These are phyloP conservation scores for Proctacanthus coquilletti DNA, from an alignment of 1,140 invertebrate species.

Conservation along the genomic window DNA sequence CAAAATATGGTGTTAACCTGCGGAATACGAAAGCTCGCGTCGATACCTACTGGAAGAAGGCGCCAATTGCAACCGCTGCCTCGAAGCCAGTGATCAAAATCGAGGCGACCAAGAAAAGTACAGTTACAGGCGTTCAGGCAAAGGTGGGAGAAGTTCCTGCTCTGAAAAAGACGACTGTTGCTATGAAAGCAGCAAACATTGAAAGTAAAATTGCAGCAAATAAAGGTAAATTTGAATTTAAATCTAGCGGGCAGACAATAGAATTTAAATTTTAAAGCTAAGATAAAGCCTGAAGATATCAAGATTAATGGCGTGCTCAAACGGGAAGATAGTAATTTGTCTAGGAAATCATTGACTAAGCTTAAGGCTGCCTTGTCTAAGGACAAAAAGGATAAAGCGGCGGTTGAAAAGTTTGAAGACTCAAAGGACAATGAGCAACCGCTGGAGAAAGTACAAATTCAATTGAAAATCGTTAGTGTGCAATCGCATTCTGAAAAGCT, in stretches of 20 bases:
- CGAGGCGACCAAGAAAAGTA: too few relatives aligned
- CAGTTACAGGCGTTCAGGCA: too few relatives aligned
- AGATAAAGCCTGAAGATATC: too few relatives aligned
- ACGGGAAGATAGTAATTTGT: slow-evolving; percentile 25
- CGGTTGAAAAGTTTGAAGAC: slow-evolving; percentile 3
- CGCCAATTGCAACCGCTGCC: slow-evolving; percentile 10
- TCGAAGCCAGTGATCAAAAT: slow-evolving; percentile 5
- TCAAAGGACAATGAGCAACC: slow-evolving; percentile 3
- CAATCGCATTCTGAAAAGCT: slow-evolving; percentile 2
- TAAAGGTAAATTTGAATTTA: too few relatives aligned
- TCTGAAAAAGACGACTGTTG: too few relatives aligned
- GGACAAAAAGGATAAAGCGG: slow-evolving; percentile 8
- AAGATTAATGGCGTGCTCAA: slow-evolving; percentile 11
- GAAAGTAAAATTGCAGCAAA: too few relatives aligned
- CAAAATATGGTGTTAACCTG: slow-evolving; percentile 19
- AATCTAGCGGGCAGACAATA: too few relatives aligned
- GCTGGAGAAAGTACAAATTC: not conserved
- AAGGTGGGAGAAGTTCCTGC: too few relatives aligned
- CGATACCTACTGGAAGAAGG: slow-evolving; percentile 27
- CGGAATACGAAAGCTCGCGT: slow-evolving; percentile 22
- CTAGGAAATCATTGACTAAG: slow-evolving; percentile 21
- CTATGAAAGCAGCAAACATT: too few relatives aligned
- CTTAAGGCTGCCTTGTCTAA: slow-evolving; percentile 16
- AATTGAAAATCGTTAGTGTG: not conserved
- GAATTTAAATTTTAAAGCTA: too few relatives aligned